Evolutionary conservation across 1,140 invertebrate species (phyloP).

Genomic region (Bathynomus jamesi): DNA sequence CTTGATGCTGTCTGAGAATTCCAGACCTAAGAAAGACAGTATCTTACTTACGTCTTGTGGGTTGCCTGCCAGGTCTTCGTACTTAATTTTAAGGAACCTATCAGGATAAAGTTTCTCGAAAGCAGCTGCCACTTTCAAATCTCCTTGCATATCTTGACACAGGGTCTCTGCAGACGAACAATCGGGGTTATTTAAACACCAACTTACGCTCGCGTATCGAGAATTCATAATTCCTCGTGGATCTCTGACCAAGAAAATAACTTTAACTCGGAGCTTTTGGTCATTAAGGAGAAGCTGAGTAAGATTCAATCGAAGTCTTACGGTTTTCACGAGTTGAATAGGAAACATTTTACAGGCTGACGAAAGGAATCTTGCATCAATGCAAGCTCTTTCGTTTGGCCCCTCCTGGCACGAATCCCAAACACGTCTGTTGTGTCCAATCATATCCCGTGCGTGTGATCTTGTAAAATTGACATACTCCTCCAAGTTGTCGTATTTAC

Average conservation of each 20-base stretch:
- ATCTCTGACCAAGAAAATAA: constrained; percentile 42
- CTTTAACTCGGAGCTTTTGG: constrained; percentile 35
- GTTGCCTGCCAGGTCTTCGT: constrained; percentile 40
- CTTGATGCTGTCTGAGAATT: constrained; percentile 26
- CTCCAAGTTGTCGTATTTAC: constrained; percentile 25
- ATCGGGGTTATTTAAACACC: constrained; percentile 40
- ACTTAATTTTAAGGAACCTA: constrained; percentile 37
- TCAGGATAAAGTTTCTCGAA: constrained; percentile 37
- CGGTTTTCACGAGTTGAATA: constrained; percentile 38
- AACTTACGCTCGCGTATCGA: constrained; percentile 38
- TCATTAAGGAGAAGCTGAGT: constrained; percentile 32
- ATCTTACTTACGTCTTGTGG: constrained; percentile 37
- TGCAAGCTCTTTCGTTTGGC: constrained; percentile 30
- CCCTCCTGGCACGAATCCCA: constrained; percentile 35
- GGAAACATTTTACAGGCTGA: constrained; percentile 37
- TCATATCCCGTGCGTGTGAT: constrained; percentile 22
- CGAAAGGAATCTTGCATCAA: constrained; percentile 35
- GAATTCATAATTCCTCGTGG: constrained; percentile 42
- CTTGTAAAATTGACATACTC: constrained; percentile 34
- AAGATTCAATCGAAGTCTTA: constrained; percentile 35
- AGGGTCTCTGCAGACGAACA: constrained; percentile 39
- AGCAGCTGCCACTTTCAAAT: constrained; percentile 35
- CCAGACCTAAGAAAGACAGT: constrained; percentile 39
- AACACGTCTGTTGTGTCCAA: constrained; percentile 34
- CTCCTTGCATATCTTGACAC: constrained; percentile 40